These are phyloP conservation scores for Tapirus terrestris DNA, from an alignment of 2,113 vertebrate species.

Conservation along the genomic window DNA sequence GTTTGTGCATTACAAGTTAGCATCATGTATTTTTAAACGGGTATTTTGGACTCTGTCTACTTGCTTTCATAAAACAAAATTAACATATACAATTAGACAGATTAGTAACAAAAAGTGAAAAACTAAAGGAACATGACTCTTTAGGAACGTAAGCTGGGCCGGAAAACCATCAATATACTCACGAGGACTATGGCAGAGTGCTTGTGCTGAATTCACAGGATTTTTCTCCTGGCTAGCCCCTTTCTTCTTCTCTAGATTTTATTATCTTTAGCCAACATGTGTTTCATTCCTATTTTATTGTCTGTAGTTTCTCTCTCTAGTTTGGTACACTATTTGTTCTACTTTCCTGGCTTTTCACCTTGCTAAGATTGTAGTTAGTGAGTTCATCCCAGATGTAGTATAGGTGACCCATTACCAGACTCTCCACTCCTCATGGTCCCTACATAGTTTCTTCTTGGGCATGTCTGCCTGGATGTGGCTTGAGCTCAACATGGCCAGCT, in stretches of 20 bases:
- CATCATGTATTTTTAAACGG: not conserved
- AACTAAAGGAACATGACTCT: not conserved
- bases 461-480: not conserved
- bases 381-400: not conserved
- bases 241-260: not conserved
- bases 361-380: not conserved
- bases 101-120: not conserved
- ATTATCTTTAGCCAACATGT: not conserved
- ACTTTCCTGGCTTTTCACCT: not conserved
- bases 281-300: not conserved
- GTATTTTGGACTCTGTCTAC: not conserved
- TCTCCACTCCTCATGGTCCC: not conserved
- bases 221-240: too few relatives aligned
- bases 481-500: not conserved
- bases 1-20: not conserved
- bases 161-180: not conserved
- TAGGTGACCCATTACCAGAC: not conserved
- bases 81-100: not conserved
- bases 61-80: slow-evolving; percentile 41
- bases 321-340: not conserved
- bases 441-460: not conserved
- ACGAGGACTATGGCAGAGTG: not conserved
- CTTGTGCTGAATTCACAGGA: not conserved
- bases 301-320: not conserved
- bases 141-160: not conserved